Conservation (phyloP, 2,113 vertebrate species). For the Hippocampus guttulatus region DNA sequence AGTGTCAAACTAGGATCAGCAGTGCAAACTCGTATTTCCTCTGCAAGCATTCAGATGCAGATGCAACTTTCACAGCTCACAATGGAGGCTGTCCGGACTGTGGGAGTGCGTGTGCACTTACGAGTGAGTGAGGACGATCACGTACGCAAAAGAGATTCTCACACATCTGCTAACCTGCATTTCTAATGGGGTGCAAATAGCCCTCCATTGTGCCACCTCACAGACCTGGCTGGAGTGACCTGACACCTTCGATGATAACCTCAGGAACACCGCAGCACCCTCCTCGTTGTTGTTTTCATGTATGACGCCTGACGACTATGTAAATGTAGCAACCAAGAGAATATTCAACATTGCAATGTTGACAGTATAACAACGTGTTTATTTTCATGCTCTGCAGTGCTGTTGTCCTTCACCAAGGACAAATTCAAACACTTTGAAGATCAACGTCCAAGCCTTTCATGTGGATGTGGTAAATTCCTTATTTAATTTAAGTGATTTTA, state of each 20-base stretch:
- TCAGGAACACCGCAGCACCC: conserved; percentile 17
- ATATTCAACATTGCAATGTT: conserved; percentile 1
- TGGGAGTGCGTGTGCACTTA: conserved; percentile 24
- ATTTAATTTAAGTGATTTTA: not conserved
- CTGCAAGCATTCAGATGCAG: conserved; percentile 68
- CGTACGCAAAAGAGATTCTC: conserved; percentile 38
- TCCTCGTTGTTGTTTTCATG: conserved; percentile 15
- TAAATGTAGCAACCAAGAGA: not conserved
- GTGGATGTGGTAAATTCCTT: not conserved
- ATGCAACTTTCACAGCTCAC: conserved; percentile 54
- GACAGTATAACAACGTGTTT: not conserved
- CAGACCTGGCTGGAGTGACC: conserved; percentile 37
- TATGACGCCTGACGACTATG: conserved; percentile 5
- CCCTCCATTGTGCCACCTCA: conserved; percentile 28
- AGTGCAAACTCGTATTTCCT: conserved; percentile 59
- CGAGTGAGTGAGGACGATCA: conserved; percentile 34
- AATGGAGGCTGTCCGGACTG: conserved; percentile 52
- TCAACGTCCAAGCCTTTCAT: not conserved
- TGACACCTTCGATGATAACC: conserved; percentile 22
- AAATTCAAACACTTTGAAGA: not conserved
- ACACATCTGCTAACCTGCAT: conserved; percentile 64
- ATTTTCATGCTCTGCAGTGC: not conserved
- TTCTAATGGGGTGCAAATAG: conserved; percentile 58
- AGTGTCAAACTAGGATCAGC: conserved; percentile 49
- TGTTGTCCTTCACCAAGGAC: not conserved